Base-by-base conservation (phyloP, 1,140 invertebrate species). In the Drosophila ananassae region DNA sequence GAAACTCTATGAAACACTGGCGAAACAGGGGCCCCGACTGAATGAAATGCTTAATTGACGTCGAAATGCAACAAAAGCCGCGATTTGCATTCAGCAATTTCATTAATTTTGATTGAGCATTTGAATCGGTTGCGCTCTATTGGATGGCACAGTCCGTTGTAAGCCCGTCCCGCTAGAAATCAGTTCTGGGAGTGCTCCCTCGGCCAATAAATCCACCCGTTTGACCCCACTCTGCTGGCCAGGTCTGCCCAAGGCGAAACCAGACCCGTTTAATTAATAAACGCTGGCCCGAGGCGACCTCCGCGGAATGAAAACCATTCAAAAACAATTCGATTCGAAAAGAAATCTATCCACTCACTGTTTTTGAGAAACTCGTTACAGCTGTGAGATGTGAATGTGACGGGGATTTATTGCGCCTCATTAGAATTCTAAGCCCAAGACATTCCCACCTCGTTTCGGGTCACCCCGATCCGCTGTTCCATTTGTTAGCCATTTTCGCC, bases 51-150 rank as follows among this genome's bases (percentile, higher is more conserved):
- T 50, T 77, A 80, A 81, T 81, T 77, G 77, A 72, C 60, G 66
- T 71, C 56, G 71, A 64, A 74, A 67, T 59, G 58, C 56, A 69
- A 66, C 64, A 81, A 73, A 62, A 58, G 52, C 77, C 39, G 53
- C 56, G 67, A 72, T 80, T 72, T 80, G 71, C 77, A 75, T 69
- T 51, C 56, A 46, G 59, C 51, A 76, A 71, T 80, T 64, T 68
- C 76, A 63, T 63, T 62, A 50, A 58, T 56, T 60, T 72, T 80
- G 77, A 71, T 76, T 80, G 64, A 55, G 12, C 55, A 41, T 71
- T 60, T 37, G 55, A 64, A 76, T 69, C 34, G 17, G 54, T 47
- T 72, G 34, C 46, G 62, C 56, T 72, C 53, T 21, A 80, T 57
- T 66, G 54, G 76, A 67, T 73, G 51, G 30, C 24, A 39, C 7